phyloP scores from a whole-genome alignment of 2,113 vertebrate species.

The Dasyornis broadbenti region DNA sequence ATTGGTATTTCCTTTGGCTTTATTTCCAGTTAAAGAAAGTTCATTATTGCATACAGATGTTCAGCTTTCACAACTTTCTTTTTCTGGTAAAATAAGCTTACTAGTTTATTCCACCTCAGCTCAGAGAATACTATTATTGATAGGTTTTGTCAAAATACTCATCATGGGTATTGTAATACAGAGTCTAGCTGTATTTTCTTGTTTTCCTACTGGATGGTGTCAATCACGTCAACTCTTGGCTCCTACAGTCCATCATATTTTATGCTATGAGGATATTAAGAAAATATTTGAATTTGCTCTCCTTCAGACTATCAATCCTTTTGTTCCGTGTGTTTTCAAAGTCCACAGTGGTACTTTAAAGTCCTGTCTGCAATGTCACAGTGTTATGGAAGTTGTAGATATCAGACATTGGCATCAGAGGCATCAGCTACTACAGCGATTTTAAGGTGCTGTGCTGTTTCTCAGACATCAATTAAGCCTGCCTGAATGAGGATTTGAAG shows the following conservation, averaged over 20 bases:
- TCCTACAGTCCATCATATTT: not conserved
- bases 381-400: not conserved
- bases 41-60: not conserved
- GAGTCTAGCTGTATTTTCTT: not conserved
- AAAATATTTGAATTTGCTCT: not conserved
- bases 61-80: not conserved
- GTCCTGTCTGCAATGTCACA: not conserved
- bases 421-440: not conserved
- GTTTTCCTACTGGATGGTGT: not conserved
- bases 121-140: not conserved
- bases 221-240: not conserved
- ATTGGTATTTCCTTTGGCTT: not conserved
- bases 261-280: not conserved
- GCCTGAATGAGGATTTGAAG: not conserved
- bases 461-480: not conserved
- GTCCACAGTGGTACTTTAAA: not conserved
- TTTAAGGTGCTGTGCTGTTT: not conserved
- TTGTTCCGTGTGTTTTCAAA: not conserved
- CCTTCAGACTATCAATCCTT: not conserved
- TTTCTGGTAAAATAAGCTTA: not conserved
- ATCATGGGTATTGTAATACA: accelerated
- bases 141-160: not conserved
- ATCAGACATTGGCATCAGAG: not conserved
- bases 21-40: not conserved
- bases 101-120: not conserved